Evolutionary conservation across 1,140 invertebrate species (phyloP), one percentile per base, ranked within the genome.

Genomic region (Polypedilum pembai): DNA sequence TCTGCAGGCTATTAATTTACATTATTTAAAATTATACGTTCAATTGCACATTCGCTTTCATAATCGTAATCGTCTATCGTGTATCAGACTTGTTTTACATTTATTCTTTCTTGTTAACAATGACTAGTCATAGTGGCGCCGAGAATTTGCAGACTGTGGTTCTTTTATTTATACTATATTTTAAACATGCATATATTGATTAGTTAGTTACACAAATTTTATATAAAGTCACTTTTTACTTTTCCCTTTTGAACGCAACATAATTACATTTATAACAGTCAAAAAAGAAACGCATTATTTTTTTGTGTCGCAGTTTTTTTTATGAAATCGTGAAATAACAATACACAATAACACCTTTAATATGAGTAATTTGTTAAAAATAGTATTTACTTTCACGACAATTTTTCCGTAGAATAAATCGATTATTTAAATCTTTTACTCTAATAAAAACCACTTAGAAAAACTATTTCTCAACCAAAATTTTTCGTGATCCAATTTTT

Each of bases 401-500:
- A 56, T 56, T 12, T 56, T 4, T 56, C 8, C 1, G 15, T n/a
- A 56, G 0, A 56, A 56, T n/a, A 15, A 56, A 15, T 56, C n/a
- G 45, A 56, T 56, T 56, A n/a, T 56, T 56, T 12, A 56, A 56
- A 56, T 56, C 45, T 56, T n/a, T 15, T 12, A 56, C 45, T 12
- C 15, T 15, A 56, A n/a, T 56, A 12, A 56, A 3, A 45, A 3
- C 41, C n/a, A n/a, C n/a, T n/a, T 45, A 45, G 41, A 15, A 45
- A 56, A 10, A 56, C 45, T 56, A 56, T 56, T 56, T 56, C 15
- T 3, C 8, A 56, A n/a, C 12, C 45, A 56, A 56, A 56, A 20
- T 20, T 69, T 66, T 69, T 69, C 17, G 65, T 69, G 65, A 69
- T 69, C 65, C 20, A 69, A 21, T 69, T 69, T 69, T 69, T 69